Conservation (phyloP, 2,888 invertebrate genomes). For the Laothoe populi region DNA sequence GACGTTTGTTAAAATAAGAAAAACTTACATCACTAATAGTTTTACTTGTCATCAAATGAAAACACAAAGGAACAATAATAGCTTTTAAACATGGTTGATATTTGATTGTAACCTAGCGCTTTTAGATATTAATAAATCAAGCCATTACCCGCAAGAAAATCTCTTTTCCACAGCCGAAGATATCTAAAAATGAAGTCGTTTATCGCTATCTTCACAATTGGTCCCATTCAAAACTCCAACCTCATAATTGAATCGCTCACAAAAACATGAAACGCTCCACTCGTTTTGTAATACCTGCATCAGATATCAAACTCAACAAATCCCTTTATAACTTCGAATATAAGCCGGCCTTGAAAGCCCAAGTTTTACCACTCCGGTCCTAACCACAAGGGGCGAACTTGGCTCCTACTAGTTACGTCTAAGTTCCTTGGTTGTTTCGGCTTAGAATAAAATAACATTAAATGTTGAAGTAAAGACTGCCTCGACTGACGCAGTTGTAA, state of each 20-base stretch:
- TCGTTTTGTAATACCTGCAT: neutral
- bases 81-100: too few relatives aligned
- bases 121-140: too few relatives aligned
- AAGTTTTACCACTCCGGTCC: slow-evolving; percentile 9
- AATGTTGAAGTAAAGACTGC: neutral
- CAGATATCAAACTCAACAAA: slow-evolving; percentile 17
- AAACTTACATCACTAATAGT: too few relatives aligned
- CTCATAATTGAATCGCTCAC: neutral
- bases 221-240: neutral
- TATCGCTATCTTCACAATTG: too few relatives aligned
- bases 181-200: too few relatives aligned
- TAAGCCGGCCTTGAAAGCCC: slow-evolving; percentile 19
- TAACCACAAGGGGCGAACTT: slow-evolving; percentile 8
- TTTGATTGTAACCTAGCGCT: too few relatives aligned
- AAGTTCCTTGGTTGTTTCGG: slow-evolving; percentile 10
- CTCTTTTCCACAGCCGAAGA: too few relatives aligned
- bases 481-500: too few relatives aligned
- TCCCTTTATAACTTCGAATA: slow-evolving; percentile 18
- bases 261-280: neutral
- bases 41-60: too few relatives aligned
- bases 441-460: neutral
- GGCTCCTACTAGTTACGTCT: neutral
- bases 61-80: too few relatives aligned
- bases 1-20: too few relatives aligned
- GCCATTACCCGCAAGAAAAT: too few relatives aligned